Conservation (phyloP, 2,113 vertebrate genomes). For the Heterotilapia buettikoferi region DNA sequence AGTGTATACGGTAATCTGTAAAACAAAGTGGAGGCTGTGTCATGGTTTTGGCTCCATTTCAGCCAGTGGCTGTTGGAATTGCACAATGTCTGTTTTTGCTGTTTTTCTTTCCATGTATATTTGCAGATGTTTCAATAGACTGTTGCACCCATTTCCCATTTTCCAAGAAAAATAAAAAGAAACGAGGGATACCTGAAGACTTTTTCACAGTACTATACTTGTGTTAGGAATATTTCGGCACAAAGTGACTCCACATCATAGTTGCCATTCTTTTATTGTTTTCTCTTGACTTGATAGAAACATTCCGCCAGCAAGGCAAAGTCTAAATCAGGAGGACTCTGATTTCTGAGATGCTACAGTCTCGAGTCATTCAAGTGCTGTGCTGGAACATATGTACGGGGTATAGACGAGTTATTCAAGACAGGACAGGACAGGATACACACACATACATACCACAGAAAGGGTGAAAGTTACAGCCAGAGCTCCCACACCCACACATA, state of each 20-base stretch:
- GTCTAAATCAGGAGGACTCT: not conserved
- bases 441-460: not conserved
- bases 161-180: not conserved
- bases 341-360: slow-evolving; percentile 45
- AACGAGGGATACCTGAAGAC: not conserved
- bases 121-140: not conserved
- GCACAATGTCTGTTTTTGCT: not conserved
- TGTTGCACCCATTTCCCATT: not conserved
- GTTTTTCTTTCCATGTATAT: not conserved
- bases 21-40: not conserved
- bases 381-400: slow-evolving; percentile 6
- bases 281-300: slow-evolving; percentile 47
- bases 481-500: slow-evolving; percentile 3
- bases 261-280: slow-evolving; percentile 51
- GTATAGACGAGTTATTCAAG: not conserved
- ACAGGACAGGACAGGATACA: slow-evolving; percentile 1
- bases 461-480: slow-evolving; percentile 19
- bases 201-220: not conserved
- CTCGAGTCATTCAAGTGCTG: slow-evolving; percentile 52
- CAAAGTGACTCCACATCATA: not conserved
- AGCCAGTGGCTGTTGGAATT: not conserved
- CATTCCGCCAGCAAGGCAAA: slow-evolving; percentile 13
- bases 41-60: not conserved
- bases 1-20: not conserved
- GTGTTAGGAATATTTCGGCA: not conserved